Conservation (phyloP, 2,113 vertebrate species). For the Asarcornis scutulata region DNA sequence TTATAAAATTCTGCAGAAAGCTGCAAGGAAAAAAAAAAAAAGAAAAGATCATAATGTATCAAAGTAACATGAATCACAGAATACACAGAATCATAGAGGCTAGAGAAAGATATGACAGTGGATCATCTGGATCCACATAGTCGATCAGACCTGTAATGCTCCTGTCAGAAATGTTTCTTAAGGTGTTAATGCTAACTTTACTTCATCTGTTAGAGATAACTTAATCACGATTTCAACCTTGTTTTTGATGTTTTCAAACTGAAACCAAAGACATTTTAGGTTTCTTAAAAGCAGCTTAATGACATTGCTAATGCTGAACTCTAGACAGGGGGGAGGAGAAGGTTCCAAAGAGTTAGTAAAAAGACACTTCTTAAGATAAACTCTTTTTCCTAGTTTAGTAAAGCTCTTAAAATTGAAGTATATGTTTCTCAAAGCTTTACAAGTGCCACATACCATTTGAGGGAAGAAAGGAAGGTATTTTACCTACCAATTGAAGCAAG, state of each 20-base stretch:
- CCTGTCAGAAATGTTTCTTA: slow-evolving; percentile 2
- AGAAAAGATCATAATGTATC: neutral
- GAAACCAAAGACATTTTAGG: neutral
- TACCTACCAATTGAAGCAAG: neutral
- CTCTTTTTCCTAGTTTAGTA: neutral
- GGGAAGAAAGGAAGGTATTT: neutral
- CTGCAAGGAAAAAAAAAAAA: neutral
- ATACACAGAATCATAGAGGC: neutral
- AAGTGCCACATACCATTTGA: neutral
- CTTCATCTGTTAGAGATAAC: neutral
- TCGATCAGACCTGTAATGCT: neutral
- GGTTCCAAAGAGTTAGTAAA: neutral
- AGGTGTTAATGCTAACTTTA: neutral
- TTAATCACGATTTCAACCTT: neutral
- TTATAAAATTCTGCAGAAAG: slow-evolving; percentile 23
- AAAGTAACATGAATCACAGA: neutral
- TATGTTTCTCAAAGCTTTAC: neutral
- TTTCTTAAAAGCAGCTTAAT: neutral
- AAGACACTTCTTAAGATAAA: neutral
- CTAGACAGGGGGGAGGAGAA: neutral
- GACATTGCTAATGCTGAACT: neutral
- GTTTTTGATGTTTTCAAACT: neutral
- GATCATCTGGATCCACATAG: neutral
- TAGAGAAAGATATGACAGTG: neutral
- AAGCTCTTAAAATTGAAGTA: neutral